Base-by-base conservation (phyloP, 2,888 invertebrate species). In the Phengaris alcon region DNA sequence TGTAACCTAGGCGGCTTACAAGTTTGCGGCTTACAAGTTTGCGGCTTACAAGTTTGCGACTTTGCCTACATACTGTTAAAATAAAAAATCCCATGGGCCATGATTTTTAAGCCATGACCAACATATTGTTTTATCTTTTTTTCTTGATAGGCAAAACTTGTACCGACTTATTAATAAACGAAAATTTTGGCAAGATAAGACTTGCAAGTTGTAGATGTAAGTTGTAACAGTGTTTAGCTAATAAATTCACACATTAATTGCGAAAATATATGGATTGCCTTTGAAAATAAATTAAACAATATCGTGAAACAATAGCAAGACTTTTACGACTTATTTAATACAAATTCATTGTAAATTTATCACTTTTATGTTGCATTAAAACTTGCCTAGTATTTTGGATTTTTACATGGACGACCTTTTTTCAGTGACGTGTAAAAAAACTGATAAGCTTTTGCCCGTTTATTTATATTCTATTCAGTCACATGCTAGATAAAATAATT, bases 311-410 rank as follows among this genome's bases (percentile, higher is more conserved):
- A 64, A 44, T 44, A 44, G 64, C 64, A 12, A 64, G 35, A 64
- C 44, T 22, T 64, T 64, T 44, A 64, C 64, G 64, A 64, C 64
- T 64, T 64, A 64, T 12, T 64, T 22, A 22, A 22, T 44, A 64
- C 64, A 64, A 64, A 64, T 35, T 64, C 64, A 64, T 44, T 64
- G 64, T 35, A 15, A 64, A 35, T 6, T 35, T 35, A 64, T 64
- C 35, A 12, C 64, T 12, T 64, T 64, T 64, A 64, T 64, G 35
- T 35, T 35, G 35, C 4, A 35, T 12, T 64, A 64, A 52, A 52
- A 64, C 35, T 12, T 44, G 35, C 3, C 59, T 10, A 22, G 22
- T 9, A 59, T 64, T 35, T 64, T 22, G 22, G 59, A 59, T 22
- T 22, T 59, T 35, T 22, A 35, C 59, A 35, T 59, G 10, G 22